A percentile compares a stretch with the other conserved stretches of the same genome.
Conservation (phyloP, 2,113 vertebrate genomes). For the Crotalus helleri region DNA sequence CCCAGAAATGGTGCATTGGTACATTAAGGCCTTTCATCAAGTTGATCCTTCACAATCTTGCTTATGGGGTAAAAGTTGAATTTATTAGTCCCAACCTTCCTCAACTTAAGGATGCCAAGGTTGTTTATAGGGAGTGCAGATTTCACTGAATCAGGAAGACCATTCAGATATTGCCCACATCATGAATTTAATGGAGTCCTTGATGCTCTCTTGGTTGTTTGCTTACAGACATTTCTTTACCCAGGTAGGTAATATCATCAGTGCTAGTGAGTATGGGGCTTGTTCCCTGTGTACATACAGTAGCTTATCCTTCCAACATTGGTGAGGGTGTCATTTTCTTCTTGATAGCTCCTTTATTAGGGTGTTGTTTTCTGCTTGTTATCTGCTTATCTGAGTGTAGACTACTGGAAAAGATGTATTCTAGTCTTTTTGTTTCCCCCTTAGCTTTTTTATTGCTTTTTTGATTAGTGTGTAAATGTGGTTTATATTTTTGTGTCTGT, state of each 20-base stretch:
- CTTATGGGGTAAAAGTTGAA: not conserved
- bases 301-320: not conserved
- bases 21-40: not conserved
- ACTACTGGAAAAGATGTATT: not conserved
- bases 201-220: not conserved
- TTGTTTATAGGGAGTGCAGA: not conserved
- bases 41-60: not conserved
- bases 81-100: not conserved
- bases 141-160: not conserved
- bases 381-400: not conserved
- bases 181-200: not conserved
- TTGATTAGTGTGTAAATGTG: not conserved
- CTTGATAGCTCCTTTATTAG: not conserved
- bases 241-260: not conserved
- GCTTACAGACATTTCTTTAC: not conserved
- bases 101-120: not conserved
- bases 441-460: not conserved
- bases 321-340: not conserved
- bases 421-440: not conserved
- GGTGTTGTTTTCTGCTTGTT: not conserved
- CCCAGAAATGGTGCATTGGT: not conserved
- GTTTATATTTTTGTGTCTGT: not conserved
- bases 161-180: not conserved
- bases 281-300: not conserved
- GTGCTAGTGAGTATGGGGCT: not conserved